Evolutionary conservation across 2,797 vertebrate species (phyloP).

Genomic region (Ataeniobius toweri): DNA sequence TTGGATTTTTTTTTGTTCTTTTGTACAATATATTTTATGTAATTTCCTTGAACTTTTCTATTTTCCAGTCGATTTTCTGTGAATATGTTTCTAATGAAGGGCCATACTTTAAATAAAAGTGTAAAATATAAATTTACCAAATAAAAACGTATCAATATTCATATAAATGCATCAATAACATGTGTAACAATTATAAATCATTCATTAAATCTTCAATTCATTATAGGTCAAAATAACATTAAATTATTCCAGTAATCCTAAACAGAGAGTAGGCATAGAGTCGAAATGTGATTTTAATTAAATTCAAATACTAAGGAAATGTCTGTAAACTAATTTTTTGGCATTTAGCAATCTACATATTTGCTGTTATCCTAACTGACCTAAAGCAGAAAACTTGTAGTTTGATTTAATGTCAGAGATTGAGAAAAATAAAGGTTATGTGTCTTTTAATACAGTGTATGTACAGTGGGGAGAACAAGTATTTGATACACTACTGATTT

Average conservation of each 20-base stretch:
- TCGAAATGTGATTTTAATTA: neutral
- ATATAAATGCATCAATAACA: neutral
- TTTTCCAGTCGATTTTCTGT: slow-evolving; percentile 19
- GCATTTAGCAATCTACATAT: neutral
- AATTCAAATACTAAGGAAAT: neutral
- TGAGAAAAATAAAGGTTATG: neutral
- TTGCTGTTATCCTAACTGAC: neutral
- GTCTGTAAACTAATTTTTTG: neutral
- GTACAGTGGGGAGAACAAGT: neutral
- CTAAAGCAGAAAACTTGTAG: neutral
- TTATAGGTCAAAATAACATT: neutral
- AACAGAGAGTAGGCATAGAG: neutral
- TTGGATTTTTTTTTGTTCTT: slow-evolving; percentile 4
- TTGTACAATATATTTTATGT: slow-evolving; percentile 34
- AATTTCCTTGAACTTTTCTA: neutral
- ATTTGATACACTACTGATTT: too few relatives aligned
- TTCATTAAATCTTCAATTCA: neutral
- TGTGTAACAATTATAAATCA: neutral
- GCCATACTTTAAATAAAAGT: neutral
- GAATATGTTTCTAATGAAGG: neutral
- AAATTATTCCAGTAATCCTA: neutral
- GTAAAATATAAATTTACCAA: neutral
- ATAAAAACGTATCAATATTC: neutral
- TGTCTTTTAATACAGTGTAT: neutral
- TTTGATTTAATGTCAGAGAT: neutral